Evolutionary conservation across 2,888 invertebrate genomes (phyloP).

Genomic region (Erebia palarica): DNA sequence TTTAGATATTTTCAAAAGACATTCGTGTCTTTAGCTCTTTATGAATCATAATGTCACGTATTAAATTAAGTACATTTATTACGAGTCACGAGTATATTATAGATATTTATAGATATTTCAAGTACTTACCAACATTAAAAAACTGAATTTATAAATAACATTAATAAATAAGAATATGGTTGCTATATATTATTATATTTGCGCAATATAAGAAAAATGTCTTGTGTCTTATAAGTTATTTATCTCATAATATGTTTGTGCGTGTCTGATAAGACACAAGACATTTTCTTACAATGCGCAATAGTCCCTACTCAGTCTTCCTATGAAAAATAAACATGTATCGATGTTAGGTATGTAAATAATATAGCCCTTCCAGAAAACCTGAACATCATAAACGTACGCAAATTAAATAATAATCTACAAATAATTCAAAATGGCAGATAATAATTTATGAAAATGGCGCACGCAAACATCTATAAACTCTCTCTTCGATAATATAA

Average conservation of each 20-base stretch:
- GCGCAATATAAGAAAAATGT: too few relatives aligned
- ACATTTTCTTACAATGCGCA: background rate
- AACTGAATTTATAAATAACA: background rate
- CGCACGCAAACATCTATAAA: slow-evolving; percentile 5
- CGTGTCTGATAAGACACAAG: background rate
- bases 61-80: background rate
- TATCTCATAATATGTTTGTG: too few relatives aligned
- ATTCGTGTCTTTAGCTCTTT: background rate
- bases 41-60: background rate
- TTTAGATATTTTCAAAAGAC: background rate
- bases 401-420: slow-evolving; percentile 1
- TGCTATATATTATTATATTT: too few relatives aligned
- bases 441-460: slow-evolving; percentile 11
- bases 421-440: slow-evolving; percentile 10
- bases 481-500: slow-evolving; percentile 18
- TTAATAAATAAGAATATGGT: background rate
- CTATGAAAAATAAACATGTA: background rate
- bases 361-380: too few relatives aligned
- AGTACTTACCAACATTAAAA: background rate
- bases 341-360: background rate
- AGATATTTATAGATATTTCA: background rate
- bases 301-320: background rate
- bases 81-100: background rate
- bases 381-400: background rate
- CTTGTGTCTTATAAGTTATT: too few relatives aligned